Evolutionary conservation across 2,888 invertebrate genomes (phyloP).

Genomic region (Fragum fragum): DNA sequence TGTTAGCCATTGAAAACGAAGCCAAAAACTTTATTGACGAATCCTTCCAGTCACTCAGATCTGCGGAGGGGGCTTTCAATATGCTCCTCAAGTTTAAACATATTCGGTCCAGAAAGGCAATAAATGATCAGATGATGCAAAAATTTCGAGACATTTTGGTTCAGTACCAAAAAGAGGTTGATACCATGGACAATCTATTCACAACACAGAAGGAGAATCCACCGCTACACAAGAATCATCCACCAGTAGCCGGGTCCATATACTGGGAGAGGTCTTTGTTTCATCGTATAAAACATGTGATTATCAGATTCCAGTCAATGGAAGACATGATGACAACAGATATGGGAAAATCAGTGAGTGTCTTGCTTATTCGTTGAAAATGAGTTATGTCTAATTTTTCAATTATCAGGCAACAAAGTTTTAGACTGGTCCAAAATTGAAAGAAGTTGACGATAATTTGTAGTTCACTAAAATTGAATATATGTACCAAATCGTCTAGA

Average conservation of each 20-base stretch:
- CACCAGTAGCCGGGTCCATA: conserved; percentile 94
- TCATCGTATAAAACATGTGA: conserved; percentile 92
- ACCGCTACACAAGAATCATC: conserved; percentile 92
- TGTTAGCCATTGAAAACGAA: conserved; percentile 92
- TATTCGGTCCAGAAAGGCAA: conserved; percentile 92
- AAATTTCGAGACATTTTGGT: conserved; percentile 95
- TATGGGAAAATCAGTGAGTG: conserved; percentile 89
- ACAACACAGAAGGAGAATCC: conserved; percentile 88
- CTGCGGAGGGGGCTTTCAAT: conserved; percentile 93
- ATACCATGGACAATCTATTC: conserved; percentile 87
- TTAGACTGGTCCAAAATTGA: too few relatives aligned
- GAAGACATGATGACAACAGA: conserved; percentile 92
- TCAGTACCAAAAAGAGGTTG: conserved; percentile 94
- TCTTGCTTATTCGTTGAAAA: too few relatives aligned
- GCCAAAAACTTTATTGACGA: conserved; percentile 95
- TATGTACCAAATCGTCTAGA: too few relatives aligned
- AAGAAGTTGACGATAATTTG: too few relatives aligned
- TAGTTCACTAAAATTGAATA: too few relatives aligned
- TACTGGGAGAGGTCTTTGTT: conserved; percentile 95
- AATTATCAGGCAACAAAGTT: too few relatives aligned
- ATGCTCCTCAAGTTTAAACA: conserved; percentile 93
- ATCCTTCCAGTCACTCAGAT: conserved; percentile 93
- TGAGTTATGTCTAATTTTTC: too few relatives aligned
- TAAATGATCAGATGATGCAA: conserved; percentile 91
- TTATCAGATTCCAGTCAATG: conserved; percentile 93